Conservation (phyloP, 2,797 vertebrate genomes). For the Chanos chanos region DNA sequence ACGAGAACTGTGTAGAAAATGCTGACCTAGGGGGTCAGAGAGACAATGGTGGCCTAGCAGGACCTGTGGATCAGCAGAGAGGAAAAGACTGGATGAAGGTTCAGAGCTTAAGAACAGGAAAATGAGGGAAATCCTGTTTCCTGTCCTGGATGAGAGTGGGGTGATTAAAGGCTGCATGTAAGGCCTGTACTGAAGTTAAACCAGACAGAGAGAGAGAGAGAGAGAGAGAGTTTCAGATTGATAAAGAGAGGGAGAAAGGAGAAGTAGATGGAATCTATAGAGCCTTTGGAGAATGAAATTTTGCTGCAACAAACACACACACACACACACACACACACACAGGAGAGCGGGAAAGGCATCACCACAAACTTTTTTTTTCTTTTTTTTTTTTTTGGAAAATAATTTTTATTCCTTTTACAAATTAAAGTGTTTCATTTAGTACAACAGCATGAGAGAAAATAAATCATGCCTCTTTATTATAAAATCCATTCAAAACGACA, state of each 20-base stretch:
- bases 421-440: neutral
- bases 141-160: constrained; percentile 46
- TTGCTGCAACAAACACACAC: no score
- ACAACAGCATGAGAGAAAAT: no score
- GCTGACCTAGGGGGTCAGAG: constrained; percentile 39
- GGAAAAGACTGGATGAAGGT: constrained; percentile 35
- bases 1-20: constrained; percentile 19
- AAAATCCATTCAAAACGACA: no score
- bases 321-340: no score
- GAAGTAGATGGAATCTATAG: no score
- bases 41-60: constrained; percentile 30
- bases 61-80: constrained; percentile 37
- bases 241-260: no score
- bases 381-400: no score
- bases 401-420: no score
- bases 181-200: neutral
- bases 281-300: no score
- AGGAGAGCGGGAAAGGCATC: no score
- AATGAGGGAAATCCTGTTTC: constrained; percentile 73
- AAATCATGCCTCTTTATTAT: no score
- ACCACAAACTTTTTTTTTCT: no score
- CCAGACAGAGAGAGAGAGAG: neutral
- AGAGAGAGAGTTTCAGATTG: constrained; percentile 17
- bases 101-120: constrained; percentile 36
- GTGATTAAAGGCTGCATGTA: constrained; percentile 11